phyloP scores from a whole-genome alignment of 2,797 vertebrate genomes.

The Molothrus aeneus region DNA sequence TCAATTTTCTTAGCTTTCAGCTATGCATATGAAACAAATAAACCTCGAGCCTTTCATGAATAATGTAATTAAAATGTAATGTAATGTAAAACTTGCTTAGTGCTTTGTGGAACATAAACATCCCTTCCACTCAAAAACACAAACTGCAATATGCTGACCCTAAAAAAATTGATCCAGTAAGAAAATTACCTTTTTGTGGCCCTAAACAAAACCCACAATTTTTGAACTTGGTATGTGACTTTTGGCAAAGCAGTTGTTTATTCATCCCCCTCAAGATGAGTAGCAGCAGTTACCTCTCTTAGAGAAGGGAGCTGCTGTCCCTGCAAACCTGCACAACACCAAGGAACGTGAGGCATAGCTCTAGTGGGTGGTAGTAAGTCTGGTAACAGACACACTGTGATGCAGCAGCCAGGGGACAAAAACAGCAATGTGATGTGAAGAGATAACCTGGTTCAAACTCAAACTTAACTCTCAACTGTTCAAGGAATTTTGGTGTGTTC shows the following conservation, averaged over 20 bases:
- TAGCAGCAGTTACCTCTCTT: neutral
- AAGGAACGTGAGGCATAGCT: neutral
- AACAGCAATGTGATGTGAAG: neutral
- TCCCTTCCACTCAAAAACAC: neutral
- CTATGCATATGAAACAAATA: neutral
- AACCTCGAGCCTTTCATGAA: neutral
- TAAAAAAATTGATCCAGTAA: neutral
- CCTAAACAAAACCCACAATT: neutral
- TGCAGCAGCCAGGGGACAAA: neutral
- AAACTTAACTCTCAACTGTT: neutral
- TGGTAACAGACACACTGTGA: neutral
- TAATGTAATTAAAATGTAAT: neutral
- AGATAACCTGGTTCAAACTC: neutral
- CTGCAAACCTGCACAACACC: fast-evolving
- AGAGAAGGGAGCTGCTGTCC: neutral
- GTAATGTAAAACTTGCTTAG: neutral
- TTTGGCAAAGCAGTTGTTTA: neutral
- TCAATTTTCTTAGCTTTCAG: neutral
- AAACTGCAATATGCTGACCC: neutral
- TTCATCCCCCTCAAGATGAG: neutral
- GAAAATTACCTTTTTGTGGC: neutral
- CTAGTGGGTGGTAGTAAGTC: neutral
- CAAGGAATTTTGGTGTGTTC: neutral
- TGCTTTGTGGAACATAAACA: neutral
- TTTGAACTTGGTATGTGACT: neutral